Evolutionary conservation across 2,113 vertebrate species (phyloP), one percentile per base, ranked within the genome.

Genomic region (Tragelaphus buxtoni): DNA sequence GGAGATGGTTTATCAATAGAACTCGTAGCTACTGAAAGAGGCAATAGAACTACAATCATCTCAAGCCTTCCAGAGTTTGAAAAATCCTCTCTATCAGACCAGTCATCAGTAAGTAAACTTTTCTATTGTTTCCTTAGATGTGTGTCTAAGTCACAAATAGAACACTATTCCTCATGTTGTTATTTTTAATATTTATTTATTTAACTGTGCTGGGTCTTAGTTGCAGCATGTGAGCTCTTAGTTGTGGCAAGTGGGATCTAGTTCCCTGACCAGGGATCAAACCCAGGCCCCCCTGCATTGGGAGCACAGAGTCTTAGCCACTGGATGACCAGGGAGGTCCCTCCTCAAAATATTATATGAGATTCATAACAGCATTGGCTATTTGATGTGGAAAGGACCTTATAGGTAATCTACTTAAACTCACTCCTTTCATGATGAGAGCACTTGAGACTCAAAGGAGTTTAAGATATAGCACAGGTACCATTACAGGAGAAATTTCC

Each of bases 1-100:
- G 99, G 99, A 94, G 99, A 99, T 97, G 99, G 99, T 96, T 99
- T 99, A 90, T 99, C 99, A 28, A 98, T 99, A 99, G 99, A 99
- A 98, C 99, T 99, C 60, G 97, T 99, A 83, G 99, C 98, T 92
- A 99, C 99, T 0, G 99, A 99, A 98, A 99, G 97, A 98, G 99
- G 99, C 95, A 99, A 99, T 98, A 98, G 98, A 95, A 99, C 99
- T 26, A 98, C 98, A 4, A 98, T 99, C 79, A 98, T 99, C 97
- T 98, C 98, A 97, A 99, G 97, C 96, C 98, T 99, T 91, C 97
- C 98, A 39, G 99, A 99, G 85, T 98, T 99, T 84, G 99, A 99
- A 97, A 99, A 99, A 93, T 97, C 98, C 16, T 98, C 99, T 72
- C 98, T 98, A 30, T 99, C 99, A 1, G 98, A 99, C 96, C 99